Base-by-base conservation (phyloP, 2,888 invertebrate genomes). In the Diarsia brunnea region DNA sequence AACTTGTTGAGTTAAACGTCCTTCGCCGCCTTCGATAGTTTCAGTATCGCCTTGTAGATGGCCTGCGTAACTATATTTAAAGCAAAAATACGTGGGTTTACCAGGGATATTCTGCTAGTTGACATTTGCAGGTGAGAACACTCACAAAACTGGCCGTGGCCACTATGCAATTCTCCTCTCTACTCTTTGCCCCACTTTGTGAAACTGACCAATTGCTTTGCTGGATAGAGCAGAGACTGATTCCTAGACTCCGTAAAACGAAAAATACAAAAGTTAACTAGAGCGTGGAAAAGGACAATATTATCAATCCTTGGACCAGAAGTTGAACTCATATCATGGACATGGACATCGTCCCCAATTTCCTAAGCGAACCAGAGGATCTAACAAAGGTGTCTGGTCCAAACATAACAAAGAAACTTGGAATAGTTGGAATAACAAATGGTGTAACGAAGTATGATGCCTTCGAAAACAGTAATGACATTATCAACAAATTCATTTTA, bases 1-100 rank as follows among this genome's bases (percentile, higher is more conserved):
- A 66, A 69, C 61, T 71, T 27, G n/a, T 53, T 12, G 31, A 47
- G n/a, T 10, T 3, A 7, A 1, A 2, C 16, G 14, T 4, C n/a
- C 2, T n/a, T 27, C 24, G 0, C 10, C 11, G 4, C 10, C 0
- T 19, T 66, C 1, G 1, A 14, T 4, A 19, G 63, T 81, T 69
- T 38, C 5, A 16, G 16, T 27, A 45, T 31, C 1, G 8, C 14
- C 2, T 8, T 21, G 55, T 53, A 82, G 82, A 72, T 82, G 82
- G 51, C 81, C 0, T 4, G 4, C 11, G 2, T 27, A 60, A 5
- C 60, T 24, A 27, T 1, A 51, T 45, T 14, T 16, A 24, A 8
- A 24, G 5, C 24, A 31, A 27, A 45, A 45, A 12, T 11, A 7
- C 5, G 7, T 19, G 14, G 4, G 8, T n/a, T 8, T 38, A 55